Evolutionary conservation across 2,113 vertebrate species (phyloP), one percentile per base, ranked within the genome.

Genomic region (Grus americana): DNA sequence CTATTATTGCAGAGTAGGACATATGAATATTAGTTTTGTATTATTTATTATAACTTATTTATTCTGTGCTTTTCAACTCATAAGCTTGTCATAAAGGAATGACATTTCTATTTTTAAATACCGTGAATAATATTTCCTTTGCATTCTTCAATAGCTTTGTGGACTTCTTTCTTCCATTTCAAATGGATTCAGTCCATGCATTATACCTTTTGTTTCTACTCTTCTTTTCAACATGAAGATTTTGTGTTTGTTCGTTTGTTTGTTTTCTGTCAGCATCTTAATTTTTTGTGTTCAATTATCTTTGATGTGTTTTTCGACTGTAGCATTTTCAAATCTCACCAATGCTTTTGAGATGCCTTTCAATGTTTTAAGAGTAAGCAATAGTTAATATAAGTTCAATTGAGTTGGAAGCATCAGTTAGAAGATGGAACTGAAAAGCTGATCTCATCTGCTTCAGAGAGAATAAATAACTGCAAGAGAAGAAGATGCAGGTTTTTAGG

Each of bases 251-350:
- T 81, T 87, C 38, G 20, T 44, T 75, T 91, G 34, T 68, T 86
- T 66, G 22, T 61, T 89, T 92, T 86, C 13, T 74, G 59, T 70
- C 71, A 70, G 40, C 58, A 78, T 91, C 86, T 85, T 89, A 71
- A 93, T 74, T 86, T 94, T 78, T 81, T 96, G 42, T 85, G 46
- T 81, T 92, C 81, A 94, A 73, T 96, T 96, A 94, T 88, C 10
- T 94, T 59, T 74, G 74, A 93, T 0, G 0, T 81, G 17, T 4
- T 88, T 94, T 96, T 90, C 12, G 2, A 92, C 46, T 73, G 58
- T 63, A 93, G 12, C 9, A 23, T 95, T 96, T 90, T 83, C 67
- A 92, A 83, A 94, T 20, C 47, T 90, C 72, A 95, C 47, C 61
- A 92, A 57, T 85, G 34, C 4, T 78, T 96, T 89, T 93, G 70